Evolutionary conservation across 2,888 invertebrate species (phyloP).

Genomic region (Steinernema carpocapsae): DNA sequence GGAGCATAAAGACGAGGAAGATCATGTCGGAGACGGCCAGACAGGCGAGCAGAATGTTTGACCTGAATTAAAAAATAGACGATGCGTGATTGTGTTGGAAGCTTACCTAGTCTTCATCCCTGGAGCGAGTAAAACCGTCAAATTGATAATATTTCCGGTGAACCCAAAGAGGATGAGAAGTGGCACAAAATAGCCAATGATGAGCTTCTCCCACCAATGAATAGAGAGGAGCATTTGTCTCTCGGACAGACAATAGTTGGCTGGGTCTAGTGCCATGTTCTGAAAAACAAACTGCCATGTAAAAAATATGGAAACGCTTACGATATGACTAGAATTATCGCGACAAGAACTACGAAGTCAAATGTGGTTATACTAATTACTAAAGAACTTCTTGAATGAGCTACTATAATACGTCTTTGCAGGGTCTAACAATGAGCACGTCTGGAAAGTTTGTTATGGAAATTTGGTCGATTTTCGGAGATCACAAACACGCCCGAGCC

Average conservation of each 20-base stretch:
- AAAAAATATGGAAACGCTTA: too few species aligned
- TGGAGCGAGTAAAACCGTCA: slow-evolving; percentile 59
- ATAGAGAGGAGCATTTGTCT: slow-evolving; percentile 54
- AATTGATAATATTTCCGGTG: slow-evolving; percentile 61
- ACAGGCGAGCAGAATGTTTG: slow-evolving; percentile 62
- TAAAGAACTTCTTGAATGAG: too few species aligned
- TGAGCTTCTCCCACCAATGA: slow-evolving; percentile 49
- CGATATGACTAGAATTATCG: too few species aligned
- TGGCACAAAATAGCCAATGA: slow-evolving; percentile 58
- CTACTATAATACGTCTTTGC: too few species aligned
- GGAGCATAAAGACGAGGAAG: slow-evolving; percentile 62
- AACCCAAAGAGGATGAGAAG: slow-evolving; percentile 62
- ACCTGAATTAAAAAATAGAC: slow-evolving; percentile 47
- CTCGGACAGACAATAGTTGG: slow-evolving; percentile 52
- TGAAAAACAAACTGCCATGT: too few species aligned
- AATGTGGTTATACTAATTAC: too few species aligned
- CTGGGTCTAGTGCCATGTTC: slow-evolving; percentile 25
- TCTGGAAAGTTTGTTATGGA: too few species aligned
- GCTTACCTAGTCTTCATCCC: slow-evolving; percentile 59
- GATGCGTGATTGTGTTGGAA: not conserved
- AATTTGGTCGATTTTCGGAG: too few species aligned
- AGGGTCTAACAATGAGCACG: too few species aligned
- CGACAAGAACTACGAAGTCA: too few species aligned
- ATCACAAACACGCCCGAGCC: too few species aligned
- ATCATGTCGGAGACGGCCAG: slow-evolving; percentile 65